Conservation (phyloP, 2,113 vertebrate species). For the Phylloscopus whistleri region DNA sequence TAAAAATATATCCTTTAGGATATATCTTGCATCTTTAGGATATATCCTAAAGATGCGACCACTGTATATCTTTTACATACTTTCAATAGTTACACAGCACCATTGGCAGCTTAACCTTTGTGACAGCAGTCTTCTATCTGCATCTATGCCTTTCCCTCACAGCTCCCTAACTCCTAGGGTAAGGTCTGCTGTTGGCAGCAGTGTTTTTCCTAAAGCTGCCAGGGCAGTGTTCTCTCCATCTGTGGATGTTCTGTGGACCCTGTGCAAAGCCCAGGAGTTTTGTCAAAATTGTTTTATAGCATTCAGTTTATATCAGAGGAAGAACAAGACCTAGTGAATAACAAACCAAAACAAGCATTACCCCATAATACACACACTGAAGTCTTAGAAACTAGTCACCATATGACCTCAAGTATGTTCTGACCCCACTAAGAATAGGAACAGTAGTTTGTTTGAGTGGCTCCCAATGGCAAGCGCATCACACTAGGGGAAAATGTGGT, state of each 20-base stretch:
- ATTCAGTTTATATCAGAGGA: neutral
- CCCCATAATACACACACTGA: rapidly evolving
- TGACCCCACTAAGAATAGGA: neutral
- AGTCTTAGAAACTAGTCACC: neutral
- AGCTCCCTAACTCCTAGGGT: neutral
- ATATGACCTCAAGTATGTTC: neutral
- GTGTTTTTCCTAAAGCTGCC: neutral
- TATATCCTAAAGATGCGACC: neutral
- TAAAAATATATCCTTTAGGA: neutral
- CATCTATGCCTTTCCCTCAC: neutral
- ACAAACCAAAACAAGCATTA: neutral
- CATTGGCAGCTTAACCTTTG: neutral
- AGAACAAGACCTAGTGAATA: neutral
- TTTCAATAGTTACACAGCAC: neutral
- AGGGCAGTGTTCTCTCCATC: neutral
- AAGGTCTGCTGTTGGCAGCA: neutral
- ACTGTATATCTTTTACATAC: neutral
- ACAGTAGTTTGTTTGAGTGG: neutral
- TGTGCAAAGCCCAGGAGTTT: neutral
- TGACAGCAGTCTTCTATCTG: neutral
- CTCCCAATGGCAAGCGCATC: neutral
- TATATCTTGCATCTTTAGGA: no score
- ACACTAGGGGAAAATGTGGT: neutral
- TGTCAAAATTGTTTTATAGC: neutral
- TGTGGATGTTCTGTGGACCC: neutral